Percentiles rank a stretch among this genome's conserved stretches.
phyloP scores from a whole-genome alignment of 92 coral and sea anemone species.

The Bergia puertoricense region DNA sequence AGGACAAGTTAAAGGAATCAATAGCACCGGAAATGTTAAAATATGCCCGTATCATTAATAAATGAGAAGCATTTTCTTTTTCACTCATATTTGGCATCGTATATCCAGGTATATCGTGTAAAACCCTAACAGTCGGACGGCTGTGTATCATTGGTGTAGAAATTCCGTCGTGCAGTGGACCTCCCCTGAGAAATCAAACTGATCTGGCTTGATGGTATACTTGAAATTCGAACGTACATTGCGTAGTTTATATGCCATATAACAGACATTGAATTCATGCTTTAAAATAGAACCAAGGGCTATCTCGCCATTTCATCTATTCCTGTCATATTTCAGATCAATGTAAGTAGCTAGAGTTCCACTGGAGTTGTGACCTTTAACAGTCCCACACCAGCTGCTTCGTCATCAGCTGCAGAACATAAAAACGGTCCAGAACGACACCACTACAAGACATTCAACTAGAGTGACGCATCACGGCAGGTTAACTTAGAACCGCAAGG shows the following conservation, averaged over 20 bases:
- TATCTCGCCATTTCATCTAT: constrained; percentile 39
- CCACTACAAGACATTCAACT: background rate
- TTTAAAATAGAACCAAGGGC: constrained; percentile 10
- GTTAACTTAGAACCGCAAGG: background rate
- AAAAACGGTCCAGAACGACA: background rate
- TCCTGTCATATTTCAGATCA: constrained; percentile 27
- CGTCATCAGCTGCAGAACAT: background rate
- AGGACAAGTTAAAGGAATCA: too few relatives aligned
- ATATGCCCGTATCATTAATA: too few relatives aligned
- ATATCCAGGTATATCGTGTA: too few relatives aligned
- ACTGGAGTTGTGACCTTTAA: background rate
- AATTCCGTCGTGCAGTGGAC: background rate
- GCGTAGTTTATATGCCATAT: background rate
- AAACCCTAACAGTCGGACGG: background rate
- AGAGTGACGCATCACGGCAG: background rate
- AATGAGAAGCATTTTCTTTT: too few relatives aligned
- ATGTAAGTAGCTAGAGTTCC: background rate
- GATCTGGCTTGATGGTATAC: background rate
- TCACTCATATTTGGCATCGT: too few relatives aligned
- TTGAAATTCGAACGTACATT: background rate
- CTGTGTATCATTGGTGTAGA: background rate
- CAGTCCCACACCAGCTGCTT: background rate
- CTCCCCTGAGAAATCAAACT: background rate
- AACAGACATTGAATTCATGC: background rate
- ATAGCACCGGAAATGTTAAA: too few relatives aligned